Base-by-base conservation (phyloP, 2,113 vertebrate genomes). In the Cyanoliseus patagonus region DNA sequence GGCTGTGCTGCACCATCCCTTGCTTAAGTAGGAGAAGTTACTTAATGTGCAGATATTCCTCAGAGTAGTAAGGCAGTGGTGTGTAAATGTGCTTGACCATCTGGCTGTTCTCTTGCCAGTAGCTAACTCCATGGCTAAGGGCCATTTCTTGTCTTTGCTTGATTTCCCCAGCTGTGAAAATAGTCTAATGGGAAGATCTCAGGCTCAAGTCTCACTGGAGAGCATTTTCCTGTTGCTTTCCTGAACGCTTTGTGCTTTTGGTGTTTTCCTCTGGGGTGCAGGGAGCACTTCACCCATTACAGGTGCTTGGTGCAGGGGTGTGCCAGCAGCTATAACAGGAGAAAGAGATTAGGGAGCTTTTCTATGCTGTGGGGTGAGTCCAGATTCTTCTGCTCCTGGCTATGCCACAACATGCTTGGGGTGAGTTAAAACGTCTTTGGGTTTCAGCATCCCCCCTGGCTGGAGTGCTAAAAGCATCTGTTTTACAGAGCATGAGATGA, bases 161-260 rank as follows among this genome's bases (percentile, higher is more conserved):
- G 61, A 62, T 73, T 90, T 92, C 44, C 53, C 59, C 24, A 28
- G 49, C 91, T 91, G 83, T 83, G 86, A 91, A 94, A 83, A 80
- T 2, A 77, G 44, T n/a, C 44, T 83, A 9, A 55, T 67, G 80
- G 73, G 76, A 77, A 91, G 80, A 59, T 9, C 9, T 22, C 41
- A 15, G 67, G 25, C 63, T 86, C 14, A 13, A 5, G n/a, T 59
- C 59, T 83, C 91, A 42, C 39, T 67, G 74, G 64, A 69, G 80
- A 78, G 73, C 16, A 2, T 92, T 91, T 78, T 82, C 31, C 24
- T 44, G 18, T 27, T 80, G 68, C 59, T 68, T 83, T 37, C 4
- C 35, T n/a, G 44, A 28, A 17, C 8, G 44, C 37, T 83, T 30
- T 0, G 3, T 55, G 79, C 25, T 53, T 37, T 33, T 47, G 46